phyloP scores from a whole-genome alignment of 1,140 invertebrate species.

The Antheraea mylitta region DNA sequence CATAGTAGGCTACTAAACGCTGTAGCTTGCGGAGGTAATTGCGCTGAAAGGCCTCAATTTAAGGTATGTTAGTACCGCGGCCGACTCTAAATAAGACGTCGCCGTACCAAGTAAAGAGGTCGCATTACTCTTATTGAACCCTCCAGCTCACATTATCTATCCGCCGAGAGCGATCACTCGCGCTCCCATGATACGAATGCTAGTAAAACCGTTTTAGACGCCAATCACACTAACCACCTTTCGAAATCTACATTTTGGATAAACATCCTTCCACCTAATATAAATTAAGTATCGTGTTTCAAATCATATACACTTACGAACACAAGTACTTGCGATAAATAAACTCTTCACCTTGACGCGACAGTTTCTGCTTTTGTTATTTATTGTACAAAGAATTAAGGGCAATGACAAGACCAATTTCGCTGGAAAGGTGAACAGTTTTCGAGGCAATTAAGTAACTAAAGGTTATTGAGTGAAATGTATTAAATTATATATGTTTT shows the following conservation, averaged over 20 bases:
- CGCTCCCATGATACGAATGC: conserved; percentile 15
- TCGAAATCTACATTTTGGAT: not conserved
- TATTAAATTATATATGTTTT: conserved; percentile 6
- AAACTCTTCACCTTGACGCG: not conserved
- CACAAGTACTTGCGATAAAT: not conserved
- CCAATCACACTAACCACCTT: not conserved
- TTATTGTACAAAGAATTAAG: not conserved
- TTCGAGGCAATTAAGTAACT: not conserved
- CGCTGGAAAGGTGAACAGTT: conserved; percentile 6
- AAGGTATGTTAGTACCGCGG: conserved; percentile 52
- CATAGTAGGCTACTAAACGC: conserved; percentile 51
- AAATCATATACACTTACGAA: not conserved
- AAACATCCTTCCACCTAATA: not conserved
- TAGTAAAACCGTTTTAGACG: conserved; percentile 7
- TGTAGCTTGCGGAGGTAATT: conserved; percentile 50
- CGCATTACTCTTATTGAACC: conserved; percentile 65
- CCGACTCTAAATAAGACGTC: conserved; percentile 72
- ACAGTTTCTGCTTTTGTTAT: conserved; percentile 2
- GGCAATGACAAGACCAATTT: conserved; percentile 1
- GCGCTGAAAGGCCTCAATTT: conserved; percentile 70
- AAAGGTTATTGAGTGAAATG: not conserved
- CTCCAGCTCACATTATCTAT: conserved; percentile 46
- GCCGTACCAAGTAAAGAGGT: conserved; percentile 58
- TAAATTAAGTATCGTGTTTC: not conserved
- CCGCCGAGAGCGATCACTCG: conserved; percentile 36